Base-by-base conservation (phyloP, 2,888 invertebrate genomes). In the Brachylomia viminalis region DNA sequence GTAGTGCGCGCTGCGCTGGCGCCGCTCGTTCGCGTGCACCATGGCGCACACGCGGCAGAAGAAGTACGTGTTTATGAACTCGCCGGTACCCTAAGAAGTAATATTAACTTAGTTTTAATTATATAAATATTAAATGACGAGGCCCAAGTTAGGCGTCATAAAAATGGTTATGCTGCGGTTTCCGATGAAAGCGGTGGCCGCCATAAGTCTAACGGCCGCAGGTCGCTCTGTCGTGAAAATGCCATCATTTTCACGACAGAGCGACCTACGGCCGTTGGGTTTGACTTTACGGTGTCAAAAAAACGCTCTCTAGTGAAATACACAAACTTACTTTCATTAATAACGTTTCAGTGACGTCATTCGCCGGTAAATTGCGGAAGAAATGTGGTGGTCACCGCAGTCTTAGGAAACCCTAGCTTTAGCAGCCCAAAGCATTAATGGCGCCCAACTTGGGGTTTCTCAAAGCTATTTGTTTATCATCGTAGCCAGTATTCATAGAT, bases 41-140 rank as follows among this genome's bases (percentile, higher is more conserved):
- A 98, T 97, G 10, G 98, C 98, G 93, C 99, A 99, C 77, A 99
- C 97, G 59, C 99, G 97, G 93, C 99, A 99, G 98, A 99, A 99
- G 95, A 99, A 99, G 93, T 98, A 99, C 38, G 99, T 99, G 95
- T 99, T 99, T 90, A 99, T 98, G 92, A 99, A 99, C 93, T 99
- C 98, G 2, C 99, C 99, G 0, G 99, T 99, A 67, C 98, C 98
- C 96, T 99, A 67, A 17, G 0, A 49, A 54, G 15, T 54, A 23
- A 54, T 10, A 52, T 58, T 2, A 49, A n/a, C 8, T 69, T 47
- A 27, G n/a, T 23, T 64, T 52, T 58, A 56, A 5, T 42, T 20
- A 3, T 23, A 3, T 27, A 3, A 70, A 58, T 27, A 33, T 45
- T 10, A n/a, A 58, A 15, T 38, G 0, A 52, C 23, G 17, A 33